Conservation (phyloP, 2,797 vertebrate species). For the Pampus argenteus region DNA sequence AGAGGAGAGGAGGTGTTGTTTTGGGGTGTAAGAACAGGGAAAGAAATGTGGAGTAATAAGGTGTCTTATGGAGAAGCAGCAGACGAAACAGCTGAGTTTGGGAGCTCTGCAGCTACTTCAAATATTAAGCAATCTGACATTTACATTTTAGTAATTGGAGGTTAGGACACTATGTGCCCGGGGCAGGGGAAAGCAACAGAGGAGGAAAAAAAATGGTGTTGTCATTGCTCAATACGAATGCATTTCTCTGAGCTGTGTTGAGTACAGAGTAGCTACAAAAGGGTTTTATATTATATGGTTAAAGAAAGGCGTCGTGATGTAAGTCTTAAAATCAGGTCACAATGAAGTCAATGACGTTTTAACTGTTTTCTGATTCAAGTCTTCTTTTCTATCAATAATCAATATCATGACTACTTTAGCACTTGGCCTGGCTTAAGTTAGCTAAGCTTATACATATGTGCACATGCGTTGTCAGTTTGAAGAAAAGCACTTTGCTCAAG, state of each 20-base stretch:
- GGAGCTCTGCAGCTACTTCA: conserved; percentile 20
- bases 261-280: not conserved
- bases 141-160: conserved; percentile 20
- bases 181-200: conserved; percentile 27
- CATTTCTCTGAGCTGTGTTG: conserved; percentile 15
- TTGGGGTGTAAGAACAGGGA: not conserved
- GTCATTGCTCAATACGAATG: conserved; percentile 49
- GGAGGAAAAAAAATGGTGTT: not conserved
- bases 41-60: conserved; percentile 11
- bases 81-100: not conserved
- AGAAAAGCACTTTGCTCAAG: not conserved
- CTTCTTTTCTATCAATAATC: too few species aligned
- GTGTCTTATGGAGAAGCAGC: too few species aligned
- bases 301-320: too few species aligned
- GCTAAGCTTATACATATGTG: not conserved
- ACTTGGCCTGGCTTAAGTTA: too few species aligned
- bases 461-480: not conserved
- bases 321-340: too few species aligned
- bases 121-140: conserved; percentile 21
- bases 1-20: not conserved
- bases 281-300: too few species aligned
- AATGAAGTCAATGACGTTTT: too few species aligned
- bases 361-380: too few species aligned
- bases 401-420: too few species aligned
- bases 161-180: conserved; percentile 19